phyloP scores from a whole-genome alignment of 2,888 invertebrate genomes.

The Synergus laeviventris region DNA sequence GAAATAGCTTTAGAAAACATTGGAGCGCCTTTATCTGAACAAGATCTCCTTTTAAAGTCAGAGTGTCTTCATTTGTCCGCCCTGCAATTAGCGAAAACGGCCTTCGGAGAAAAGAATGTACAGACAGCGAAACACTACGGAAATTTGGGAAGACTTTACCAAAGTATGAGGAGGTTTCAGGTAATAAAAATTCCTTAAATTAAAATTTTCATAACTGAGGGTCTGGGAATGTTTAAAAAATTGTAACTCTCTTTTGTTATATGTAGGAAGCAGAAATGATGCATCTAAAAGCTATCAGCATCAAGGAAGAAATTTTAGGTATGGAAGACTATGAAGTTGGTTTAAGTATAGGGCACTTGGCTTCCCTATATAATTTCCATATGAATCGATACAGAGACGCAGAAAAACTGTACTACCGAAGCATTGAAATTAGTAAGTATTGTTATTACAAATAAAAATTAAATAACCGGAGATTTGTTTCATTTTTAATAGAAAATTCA shows the following conservation, averaged over 20 bases:
- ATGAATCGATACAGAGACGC: slow-evolving; percentile 92
- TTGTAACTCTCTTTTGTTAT: neutral
- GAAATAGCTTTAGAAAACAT: slow-evolving; percentile 93
- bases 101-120: slow-evolving; percentile 95
- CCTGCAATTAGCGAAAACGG: slow-evolving; percentile 85
- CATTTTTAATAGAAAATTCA: too few species aligned
- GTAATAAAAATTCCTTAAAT: slow-evolving; percentile 72
- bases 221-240: neutral
- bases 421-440: slow-evolving; percentile 91
- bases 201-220: too few species aligned
- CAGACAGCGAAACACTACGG: slow-evolving; percentile 98
- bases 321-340: slow-evolving; percentile 94
- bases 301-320: slow-evolving; percentile 92
- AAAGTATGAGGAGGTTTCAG: slow-evolving; percentile 92
- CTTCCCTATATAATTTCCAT: slow-evolving; percentile 96
- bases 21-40: slow-evolving; percentile 76
- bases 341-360: slow-evolving; percentile 93
- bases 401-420: slow-evolving; percentile 90
- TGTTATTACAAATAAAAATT: neutral
- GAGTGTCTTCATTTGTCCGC: slow-evolving; percentile 91
- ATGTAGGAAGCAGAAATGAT: slow-evolving; percentile 89
- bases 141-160: slow-evolving; percentile 94
- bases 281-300: slow-evolving; percentile 94
- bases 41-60: slow-evolving; percentile 85
- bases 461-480: too few species aligned